Evolutionary conservation across 2,113 vertebrate genomes (phyloP).

Genomic region (Hippocampus comes): DNA sequence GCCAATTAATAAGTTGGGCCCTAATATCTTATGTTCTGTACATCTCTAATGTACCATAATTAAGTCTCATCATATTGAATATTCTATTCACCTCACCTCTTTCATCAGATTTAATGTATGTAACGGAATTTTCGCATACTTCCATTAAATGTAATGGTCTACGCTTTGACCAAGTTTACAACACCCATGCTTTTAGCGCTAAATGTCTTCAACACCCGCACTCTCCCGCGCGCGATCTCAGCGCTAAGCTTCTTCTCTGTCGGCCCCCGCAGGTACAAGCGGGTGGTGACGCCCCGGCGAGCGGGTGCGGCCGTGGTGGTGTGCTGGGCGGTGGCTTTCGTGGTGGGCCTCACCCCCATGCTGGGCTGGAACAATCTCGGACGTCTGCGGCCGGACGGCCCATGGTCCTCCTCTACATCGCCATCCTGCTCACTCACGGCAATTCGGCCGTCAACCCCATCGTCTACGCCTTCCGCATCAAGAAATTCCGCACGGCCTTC

Average conservation of each 20-base stretch:
- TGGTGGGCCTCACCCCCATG: constrained; percentile 92
- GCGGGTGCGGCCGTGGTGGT: constrained; percentile 82
- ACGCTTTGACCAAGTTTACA: no score
- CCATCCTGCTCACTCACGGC: constrained; percentile 92
- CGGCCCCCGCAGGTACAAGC: constrained; percentile 80
- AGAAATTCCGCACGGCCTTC: constrained; percentile 91
- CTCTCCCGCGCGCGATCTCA: not conserved
- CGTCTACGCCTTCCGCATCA: constrained; percentile 92
- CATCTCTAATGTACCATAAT: no score
- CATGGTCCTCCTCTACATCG: constrained; percentile 79
- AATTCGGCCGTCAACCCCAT: constrained; percentile 98
- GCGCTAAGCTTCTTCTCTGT: constrained; percentile 35
- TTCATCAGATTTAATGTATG: no score
- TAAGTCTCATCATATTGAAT: no score
- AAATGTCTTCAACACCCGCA: not conserved
- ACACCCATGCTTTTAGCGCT: no score
- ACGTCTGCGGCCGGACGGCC: constrained; percentile 72
- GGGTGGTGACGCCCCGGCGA: constrained; percentile 82
- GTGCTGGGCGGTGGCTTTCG: constrained; percentile 87
- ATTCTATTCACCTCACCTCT: no score
- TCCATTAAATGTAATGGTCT: no score
- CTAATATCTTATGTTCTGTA: no score
- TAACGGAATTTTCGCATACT: no score
- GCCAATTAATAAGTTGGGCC: no score
- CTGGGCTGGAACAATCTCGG: constrained; percentile 93